These are phyloP conservation scores for Rosalia funebris DNA, from an alignment of 2,888 invertebrate species.

Conservation along the genomic window DNA sequence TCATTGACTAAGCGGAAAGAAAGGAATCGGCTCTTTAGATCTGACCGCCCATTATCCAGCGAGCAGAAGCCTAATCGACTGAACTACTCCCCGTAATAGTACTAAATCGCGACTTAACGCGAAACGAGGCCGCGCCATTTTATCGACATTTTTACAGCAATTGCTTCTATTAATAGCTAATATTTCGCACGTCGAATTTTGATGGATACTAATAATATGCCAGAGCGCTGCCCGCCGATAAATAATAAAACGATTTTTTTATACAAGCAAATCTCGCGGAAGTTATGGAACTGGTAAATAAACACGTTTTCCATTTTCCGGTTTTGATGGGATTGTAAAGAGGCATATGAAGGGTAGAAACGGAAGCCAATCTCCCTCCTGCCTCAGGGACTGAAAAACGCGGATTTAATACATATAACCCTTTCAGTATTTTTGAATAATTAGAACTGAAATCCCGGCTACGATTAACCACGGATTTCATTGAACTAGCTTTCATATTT, in stretches of 20 bases:
- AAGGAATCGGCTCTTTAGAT: background rate
- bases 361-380: background rate
- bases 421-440: background rate
- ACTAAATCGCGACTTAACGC: conserved; percentile 12
- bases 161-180: conserved; percentile 22
- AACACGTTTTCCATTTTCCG: conserved; percentile 9
- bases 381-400: background rate
- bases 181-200: conserved; percentile 14
- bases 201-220: conserved; percentile 24
- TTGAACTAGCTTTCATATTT: no score
- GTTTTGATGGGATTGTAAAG: conserved; percentile 5
- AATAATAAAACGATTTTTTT: conserved; percentile 18
- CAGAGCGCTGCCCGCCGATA: conserved; percentile 3
- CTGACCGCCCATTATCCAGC: background rate
- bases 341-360: background rate
- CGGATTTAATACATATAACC: background rate
- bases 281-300: conserved; percentile 2
- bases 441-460: no score
- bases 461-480: no score
- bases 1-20: background rate
- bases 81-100: conserved; percentile 8
- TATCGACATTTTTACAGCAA: conserved; percentile 26
- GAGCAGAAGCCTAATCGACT: conserved; percentile 13
- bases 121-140: conserved; percentile 1
- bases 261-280: conserved; percentile 7